Evolutionary conservation across 1,140 invertebrate genomes (phyloP), one percentile per base, ranked within the genome.

Genomic region (Trissolcus basalis): DNA sequence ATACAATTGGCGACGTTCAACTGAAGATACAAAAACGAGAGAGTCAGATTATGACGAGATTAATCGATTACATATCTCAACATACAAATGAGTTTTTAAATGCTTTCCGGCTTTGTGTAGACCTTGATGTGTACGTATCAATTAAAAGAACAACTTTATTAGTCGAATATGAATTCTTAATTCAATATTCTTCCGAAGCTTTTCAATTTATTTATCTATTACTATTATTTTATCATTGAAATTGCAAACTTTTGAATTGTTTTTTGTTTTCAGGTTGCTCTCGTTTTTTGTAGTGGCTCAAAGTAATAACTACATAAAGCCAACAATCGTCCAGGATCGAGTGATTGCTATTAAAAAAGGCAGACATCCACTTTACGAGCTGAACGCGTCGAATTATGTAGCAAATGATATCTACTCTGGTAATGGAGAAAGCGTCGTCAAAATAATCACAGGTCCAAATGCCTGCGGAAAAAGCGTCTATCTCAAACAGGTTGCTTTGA

Each of bases 381-480:
- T 93, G 13, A 90, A 89, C 36, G 89, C 91, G 15, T 87, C 90
- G 47, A 90, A 90, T 56, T 96, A 93, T 84, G 92, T 96, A 1
- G 89, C 94, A 0, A 97, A 97, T 85, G 91, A 93, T 79, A 91
- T 91, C 1, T 76, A 85, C 44, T 93, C 92, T 44, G 90, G 90
- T 10, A 80, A 82, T 0, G 81, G 82, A 4, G 77, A 87, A 7
- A 90, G 90, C 9, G 90, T 91, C 58, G 90, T 97, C 1, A 95
- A 95, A 82, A 90, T 98, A 27, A 81, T 98, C 10, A 96, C 95
- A 1, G 95, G 96, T 0, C 95, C 96, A 0, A 98, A 98, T 87
- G 92, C 95, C 7, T 95, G 95, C 83, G 97, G 97, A 0, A 98
- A 98, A 87, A 97, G 94, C 77, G 91, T 97, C 16, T 98, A 96